Evolutionary conservation across 1,140 invertebrate species (phyloP), one percentile per base, ranked within the genome.

Genomic region (Lucilia sericata): DNA sequence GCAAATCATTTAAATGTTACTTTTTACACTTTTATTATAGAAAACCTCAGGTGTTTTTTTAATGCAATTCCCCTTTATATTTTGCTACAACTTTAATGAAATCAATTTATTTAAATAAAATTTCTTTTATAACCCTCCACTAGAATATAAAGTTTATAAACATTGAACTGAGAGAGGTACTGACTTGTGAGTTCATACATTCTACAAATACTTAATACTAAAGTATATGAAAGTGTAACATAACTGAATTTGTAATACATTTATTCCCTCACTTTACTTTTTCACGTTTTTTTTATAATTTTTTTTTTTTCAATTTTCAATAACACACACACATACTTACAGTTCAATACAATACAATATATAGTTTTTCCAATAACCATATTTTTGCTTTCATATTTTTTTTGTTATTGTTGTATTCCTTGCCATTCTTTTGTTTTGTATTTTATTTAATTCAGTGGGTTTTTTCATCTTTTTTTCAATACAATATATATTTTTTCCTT

Each of bases 401-500:
- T 25, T 42, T 42, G 25, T 19, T 10, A 19, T 74, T 74, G 51
- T 55, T 3, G 12, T 55, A 3, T 2, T 60, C 2, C 55, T 60
- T n/a, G 25, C 25, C 25, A 30, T 60, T 60, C 10, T 60, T 42
- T 60, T 60, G 55, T 60, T 60, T 60, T 60, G 55, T 60, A 60
- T 60, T 60, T 60, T 60, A 60, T 60, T 36, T 60, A 60, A 60
- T 60, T n/a, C 55, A 60, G 55, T 60, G n/a, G 25, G 25, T 30
- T 74, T 74, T 74, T 75, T 25, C 25, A 30, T 30, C 25, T 2
- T 30, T 30, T n/a, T 30, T 30, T 30, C 25, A 30, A 30, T 30
- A 30, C 25, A n/a, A n/a, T 74, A 21, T 74, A n/a, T 5, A 60
- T 60, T 70, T 70, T 70, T 70, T 70, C 5, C n/a, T 25, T 70